Percentiles rank a stretch among this genome's conserved stretches.
Conservation (phyloP, 2,797 vertebrate genomes). For the Betta splendens region DNA sequence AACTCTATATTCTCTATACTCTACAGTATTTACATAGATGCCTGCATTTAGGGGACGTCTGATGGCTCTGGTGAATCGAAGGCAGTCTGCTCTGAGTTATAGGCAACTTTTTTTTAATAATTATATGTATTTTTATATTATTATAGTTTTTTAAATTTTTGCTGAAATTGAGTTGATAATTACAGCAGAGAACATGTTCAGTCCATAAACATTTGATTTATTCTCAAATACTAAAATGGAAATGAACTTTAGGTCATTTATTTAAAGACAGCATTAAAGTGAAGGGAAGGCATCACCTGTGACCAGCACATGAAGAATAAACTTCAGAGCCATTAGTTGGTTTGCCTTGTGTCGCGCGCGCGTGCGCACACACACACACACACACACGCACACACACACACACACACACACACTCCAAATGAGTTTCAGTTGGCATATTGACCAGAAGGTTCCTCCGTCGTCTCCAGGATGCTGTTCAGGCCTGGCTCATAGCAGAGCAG, state of each 20-base stretch:
- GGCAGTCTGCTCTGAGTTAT: not conserved
- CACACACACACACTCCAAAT: too few relatives aligned
- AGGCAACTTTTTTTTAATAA: too few relatives aligned
- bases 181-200: not conserved
- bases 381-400: not conserved
- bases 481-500: slow-evolving; percentile 15
- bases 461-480: slow-evolving; percentile 24
- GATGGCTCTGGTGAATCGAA: not conserved
- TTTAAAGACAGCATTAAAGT: slow-evolving; percentile 1
- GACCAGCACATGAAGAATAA: not conserved
- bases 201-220: not conserved
- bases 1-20: too few relatives aligned
- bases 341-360: slow-evolving; percentile 8
- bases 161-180: not conserved
- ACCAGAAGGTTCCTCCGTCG: slow-evolving; percentile 46
- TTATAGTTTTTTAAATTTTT: too few relatives aligned
- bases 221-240: slow-evolving; percentile 6
- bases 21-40: too few relatives aligned
- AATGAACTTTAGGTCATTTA: not conserved
- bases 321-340: slow-evolving; percentile 7
- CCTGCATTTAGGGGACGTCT: not conserved
- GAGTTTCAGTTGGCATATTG: slow-evolving; percentile 54
- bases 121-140: too few relatives aligned
- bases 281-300: not conserved
- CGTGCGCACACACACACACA: slow-evolving; percentile 1